Evolutionary conservation across 2,888 invertebrate species (phyloP).

Genomic region (Volucella inanis): DNA sequence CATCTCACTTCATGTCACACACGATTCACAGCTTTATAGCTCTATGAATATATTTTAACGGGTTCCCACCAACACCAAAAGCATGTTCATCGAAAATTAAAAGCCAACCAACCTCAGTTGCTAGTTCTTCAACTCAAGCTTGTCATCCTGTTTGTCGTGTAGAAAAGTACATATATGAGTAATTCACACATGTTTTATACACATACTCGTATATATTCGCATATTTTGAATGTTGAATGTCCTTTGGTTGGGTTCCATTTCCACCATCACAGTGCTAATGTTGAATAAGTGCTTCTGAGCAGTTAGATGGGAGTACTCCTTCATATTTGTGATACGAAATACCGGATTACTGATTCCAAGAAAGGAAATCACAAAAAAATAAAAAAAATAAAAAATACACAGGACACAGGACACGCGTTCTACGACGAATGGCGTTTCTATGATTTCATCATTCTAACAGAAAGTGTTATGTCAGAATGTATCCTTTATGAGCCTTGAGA

Average conservation of each 20-base stretch:
- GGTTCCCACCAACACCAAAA: background rate
- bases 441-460: constrained; percentile 63
- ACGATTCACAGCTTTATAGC: constrained; percentile 61
- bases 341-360: too few relatives aligned
- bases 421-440: constrained; percentile 24
- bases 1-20: constrained; percentile 49
- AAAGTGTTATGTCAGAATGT: constrained; percentile 65
- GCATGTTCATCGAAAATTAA: constrained; percentile 67
- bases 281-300: constrained; percentile 59
- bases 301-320: constrained; percentile 33
- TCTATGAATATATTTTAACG: constrained; percentile 52
- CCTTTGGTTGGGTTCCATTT: background rate
- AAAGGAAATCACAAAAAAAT: too few relatives aligned
- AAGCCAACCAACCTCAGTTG: constrained; percentile 42
- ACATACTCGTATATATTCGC: constrained; percentile 6
- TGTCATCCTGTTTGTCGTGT: constrained; percentile 8
- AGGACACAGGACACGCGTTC: background rate
- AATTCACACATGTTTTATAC: too few relatives aligned
- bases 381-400: background rate
- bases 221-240: background rate
- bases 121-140: constrained; percentile 42
- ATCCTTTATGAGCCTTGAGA: constrained; percentile 70
- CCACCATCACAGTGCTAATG: constrained; percentile 40
- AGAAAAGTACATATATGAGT: background rate
- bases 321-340: too few relatives aligned